Base-by-base conservation (phyloP, 2,113 vertebrate species). In the Maccullochella peelii region DNA sequence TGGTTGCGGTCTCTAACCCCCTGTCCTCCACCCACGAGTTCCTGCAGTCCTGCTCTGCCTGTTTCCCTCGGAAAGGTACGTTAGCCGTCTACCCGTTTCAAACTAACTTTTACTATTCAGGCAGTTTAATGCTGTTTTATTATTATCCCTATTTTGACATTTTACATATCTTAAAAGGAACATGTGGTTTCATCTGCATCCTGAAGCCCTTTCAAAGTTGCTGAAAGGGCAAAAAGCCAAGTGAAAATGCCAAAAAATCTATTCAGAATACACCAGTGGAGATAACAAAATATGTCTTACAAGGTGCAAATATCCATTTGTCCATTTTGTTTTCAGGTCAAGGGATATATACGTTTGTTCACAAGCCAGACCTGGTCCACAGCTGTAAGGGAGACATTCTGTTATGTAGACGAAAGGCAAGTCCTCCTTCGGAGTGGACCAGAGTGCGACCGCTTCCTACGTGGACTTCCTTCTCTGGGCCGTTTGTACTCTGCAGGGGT, bases 401-500 rank as follows among this genome's bases (percentile, higher is more conserved):
- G 81, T 90, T 99, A 4, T 97, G 97, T 72, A 94, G 96, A 83
- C 93, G 93, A 36, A 97, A 95, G 62, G 92, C 59, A 82, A 71
- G 86, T n/a, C 27, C 58, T 93, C 0, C 75, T 5, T 33, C 67
- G 0, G 94, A 95, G 79, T 99, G 98, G 98, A 97, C 96, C 87
- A 96, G 97, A 87, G 97, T 99, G 86, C 95, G 98, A 68, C 95
- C 88, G 20, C 94, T 97, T 42, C 98, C 98, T n/a, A 93, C 89
- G 44, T 93, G 93, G 85, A 96, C 94, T 52, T 96, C 96, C 86
- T 98, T 99, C 61, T 94, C 79, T 59, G 97, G 97, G 74, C 96
- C 96, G 6, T 99, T 97, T 89, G 93, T 97, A 33, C 94, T 99
- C 63, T 99, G 98, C 94, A 98, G 95, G 94, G 97, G 98, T 99